Evolutionary conservation across 2,888 invertebrate genomes (phyloP).

Genomic region (Zele albiditarsus): DNA sequence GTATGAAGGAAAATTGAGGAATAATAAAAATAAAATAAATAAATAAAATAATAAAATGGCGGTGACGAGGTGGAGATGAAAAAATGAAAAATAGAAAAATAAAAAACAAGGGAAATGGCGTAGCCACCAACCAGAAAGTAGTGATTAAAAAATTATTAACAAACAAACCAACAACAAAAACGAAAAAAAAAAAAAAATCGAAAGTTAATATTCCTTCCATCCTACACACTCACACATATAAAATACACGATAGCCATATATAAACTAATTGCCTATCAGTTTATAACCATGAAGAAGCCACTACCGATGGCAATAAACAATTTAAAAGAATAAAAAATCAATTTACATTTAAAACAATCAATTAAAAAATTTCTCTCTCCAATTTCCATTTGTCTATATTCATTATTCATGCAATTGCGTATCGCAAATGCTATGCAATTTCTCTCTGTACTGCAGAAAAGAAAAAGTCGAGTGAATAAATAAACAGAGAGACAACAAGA

Average conservation of each 20-base stretch:
- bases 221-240: not conserved
- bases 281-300: no score
- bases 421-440: no score
- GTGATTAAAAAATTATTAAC: not conserved
- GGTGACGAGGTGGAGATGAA: no score
- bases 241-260: not conserved
- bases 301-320: no score
- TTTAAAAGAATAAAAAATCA: no score
- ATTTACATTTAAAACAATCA: no score
- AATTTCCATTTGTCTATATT: no score
- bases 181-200: not conserved
- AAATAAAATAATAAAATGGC: not conserved
- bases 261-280: not conserved
- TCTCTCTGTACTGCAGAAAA: no score
- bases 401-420: no score
- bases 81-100: not conserved
- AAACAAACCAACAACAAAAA: not conserved
- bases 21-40: not conserved
- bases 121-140: not conserved
- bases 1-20: slow-evolving; percentile 1
- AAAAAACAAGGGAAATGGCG: not conserved
- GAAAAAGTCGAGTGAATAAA: no score
- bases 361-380: no score
- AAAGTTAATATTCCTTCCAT: slow-evolving; percentile 27
- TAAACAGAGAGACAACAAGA: no score